phyloP scores from a whole-genome alignment of 2,113 vertebrate genomes.

The Barnardius zonarius region DNA sequence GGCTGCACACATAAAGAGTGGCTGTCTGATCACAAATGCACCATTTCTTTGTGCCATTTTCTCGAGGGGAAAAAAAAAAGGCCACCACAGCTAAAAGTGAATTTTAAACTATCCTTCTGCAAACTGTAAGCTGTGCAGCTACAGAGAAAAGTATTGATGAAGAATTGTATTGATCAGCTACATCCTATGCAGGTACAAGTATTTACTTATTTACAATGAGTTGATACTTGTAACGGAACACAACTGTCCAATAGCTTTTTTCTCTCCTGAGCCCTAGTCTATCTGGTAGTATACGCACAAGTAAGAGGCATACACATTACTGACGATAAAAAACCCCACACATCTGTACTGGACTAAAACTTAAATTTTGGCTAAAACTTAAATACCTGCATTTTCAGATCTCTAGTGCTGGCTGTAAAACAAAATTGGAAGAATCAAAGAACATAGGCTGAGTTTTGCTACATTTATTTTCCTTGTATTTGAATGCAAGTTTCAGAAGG shows the following conservation, averaged over 20 bases:
- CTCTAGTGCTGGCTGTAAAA: neutral
- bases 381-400: neutral
- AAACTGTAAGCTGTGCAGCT: neutral
- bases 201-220: neutral
- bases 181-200: neutral
- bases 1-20: neutral
- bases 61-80: neutral
- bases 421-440: neutral
- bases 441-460: neutral
- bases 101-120: neutral
- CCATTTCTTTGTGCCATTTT: neutral
- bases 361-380: neutral
- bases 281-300: neutral
- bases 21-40: neutral
- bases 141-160: neutral
- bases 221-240: neutral
- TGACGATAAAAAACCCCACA: neutral
- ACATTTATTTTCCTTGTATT: neutral
- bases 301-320: neutral
- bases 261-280: neutral
- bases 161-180: neutral
- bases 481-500: neutral
- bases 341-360: neutral
- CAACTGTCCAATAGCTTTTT: neutral
- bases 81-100: neutral